Percentiles rank a stretch among this genome's conserved stretches.
Conservation (phyloP, 2,888 invertebrate genomes). For the Erannis defoliaria region DNA sequence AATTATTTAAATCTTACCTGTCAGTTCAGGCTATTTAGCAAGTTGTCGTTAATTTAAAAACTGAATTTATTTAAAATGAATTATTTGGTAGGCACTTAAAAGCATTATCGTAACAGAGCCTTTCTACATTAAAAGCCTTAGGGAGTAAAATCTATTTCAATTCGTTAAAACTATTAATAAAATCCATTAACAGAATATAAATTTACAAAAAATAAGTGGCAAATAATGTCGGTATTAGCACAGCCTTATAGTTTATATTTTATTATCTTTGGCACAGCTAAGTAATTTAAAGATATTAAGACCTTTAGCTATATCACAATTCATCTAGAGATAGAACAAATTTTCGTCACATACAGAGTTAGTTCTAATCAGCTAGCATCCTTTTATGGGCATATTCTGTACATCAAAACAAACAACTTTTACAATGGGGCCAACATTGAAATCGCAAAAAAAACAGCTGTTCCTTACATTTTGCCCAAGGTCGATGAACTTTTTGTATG, state of each 20-base stretch:
- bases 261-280: too few relatives aligned
- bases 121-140: conserved; percentile 4
- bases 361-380: too few relatives aligned
- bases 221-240: conserved; percentile 5
- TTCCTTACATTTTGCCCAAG: too few relatives aligned
- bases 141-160: conserved; percentile 12
- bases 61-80: conserved; percentile 1
- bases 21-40: background rate
- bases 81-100: conserved; percentile 7
- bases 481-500: too few relatives aligned
- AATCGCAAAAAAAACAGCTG: too few relatives aligned
- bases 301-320: background rate
- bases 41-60: background rate
- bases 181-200: conserved; percentile 19
- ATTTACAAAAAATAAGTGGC: conserved; percentile 17
- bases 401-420: too few relatives aligned
- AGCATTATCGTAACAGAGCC: conserved; percentile 7
- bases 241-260: too few relatives aligned
- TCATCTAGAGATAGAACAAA: too few relatives aligned
- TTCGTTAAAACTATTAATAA: conserved; percentile 14
- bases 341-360: too few relatives aligned
- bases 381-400: too few relatives aligned
- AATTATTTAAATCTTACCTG: too few relatives aligned
- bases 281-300: conserved; percentile 5
- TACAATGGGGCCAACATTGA: too few relatives aligned